Percentiles rank a stretch among this genome's conserved stretches.
Conservation (phyloP, 2,888 invertebrate species). For the Drosophila birchii region DNA sequence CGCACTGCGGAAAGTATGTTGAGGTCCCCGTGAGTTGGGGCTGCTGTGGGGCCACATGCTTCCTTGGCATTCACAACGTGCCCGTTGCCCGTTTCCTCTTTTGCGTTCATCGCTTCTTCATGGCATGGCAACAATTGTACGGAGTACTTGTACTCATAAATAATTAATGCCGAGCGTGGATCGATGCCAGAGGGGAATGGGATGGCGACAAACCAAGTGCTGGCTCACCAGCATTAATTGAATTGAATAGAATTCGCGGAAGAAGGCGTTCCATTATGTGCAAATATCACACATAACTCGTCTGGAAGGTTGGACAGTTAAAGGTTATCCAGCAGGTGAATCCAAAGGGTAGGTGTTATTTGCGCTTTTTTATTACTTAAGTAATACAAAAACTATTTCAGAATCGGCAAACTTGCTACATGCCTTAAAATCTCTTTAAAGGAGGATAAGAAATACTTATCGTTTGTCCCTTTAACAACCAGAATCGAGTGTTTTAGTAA, state of each 20-base stretch:
- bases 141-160: constrained; percentile 48
- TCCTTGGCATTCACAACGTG: constrained; percentile 28
- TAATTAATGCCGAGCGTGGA: constrained; percentile 54
- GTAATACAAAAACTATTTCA: background rate
- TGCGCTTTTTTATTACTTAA: background rate
- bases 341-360: background rate
- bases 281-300: constrained; percentile 33
- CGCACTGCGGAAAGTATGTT: constrained; percentile 52
- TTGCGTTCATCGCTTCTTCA: constrained; percentile 24
- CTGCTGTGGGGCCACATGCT: constrained; percentile 9
- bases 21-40: background rate
- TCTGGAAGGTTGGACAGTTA: constrained; percentile 10
- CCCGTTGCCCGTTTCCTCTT: constrained; percentile 1
- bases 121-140: constrained; percentile 51
- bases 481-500: background rate
- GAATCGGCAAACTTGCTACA: background rate
- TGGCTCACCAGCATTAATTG: constrained; percentile 53
- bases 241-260: constrained; percentile 51
- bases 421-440: too few relatives aligned
- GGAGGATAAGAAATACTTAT: background rate
- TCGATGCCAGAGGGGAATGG: constrained; percentile 1
- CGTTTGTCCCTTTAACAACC: background rate
- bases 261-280: constrained; percentile 37
- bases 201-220: constrained; percentile 23
- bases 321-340: constrained; percentile 11